A percentile compares a stretch with the other conserved stretches of the same genome.
Evolutionary conservation across 2,113 vertebrate species (phyloP).

Genomic region (Xenopus borealis): DNA sequence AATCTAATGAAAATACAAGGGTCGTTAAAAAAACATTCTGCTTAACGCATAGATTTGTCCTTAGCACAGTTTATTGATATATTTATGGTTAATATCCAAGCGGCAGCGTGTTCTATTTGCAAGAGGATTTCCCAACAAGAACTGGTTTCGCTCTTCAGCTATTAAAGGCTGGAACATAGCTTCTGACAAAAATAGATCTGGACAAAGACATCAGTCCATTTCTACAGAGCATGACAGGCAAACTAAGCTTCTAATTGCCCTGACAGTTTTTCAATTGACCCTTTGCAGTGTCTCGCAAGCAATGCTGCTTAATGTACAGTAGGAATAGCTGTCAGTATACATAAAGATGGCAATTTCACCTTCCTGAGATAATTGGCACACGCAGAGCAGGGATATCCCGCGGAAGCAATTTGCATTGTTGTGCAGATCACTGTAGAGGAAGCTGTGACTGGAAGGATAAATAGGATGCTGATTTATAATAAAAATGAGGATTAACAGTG

Average conservation of each 20-base stretch:
- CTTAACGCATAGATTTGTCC: background rate
- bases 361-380: slow-evolving; percentile 25
- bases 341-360: slow-evolving; percentile 26
- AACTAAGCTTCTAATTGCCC: slow-evolving; percentile 45
- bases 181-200: slow-evolving; percentile 31
- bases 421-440: background rate
- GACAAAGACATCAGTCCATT: slow-evolving; percentile 29
- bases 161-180: slow-evolving; percentile 25
- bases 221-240: slow-evolving; percentile 35
- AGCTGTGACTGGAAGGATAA: too few species aligned
- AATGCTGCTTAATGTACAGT: slow-evolving; percentile 42
- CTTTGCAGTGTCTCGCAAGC: slow-evolving; percentile 34
- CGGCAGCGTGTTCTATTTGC: background rate
- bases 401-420: background rate
- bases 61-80: background rate
- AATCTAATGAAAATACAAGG: background rate
- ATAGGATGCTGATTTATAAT: too few species aligned
- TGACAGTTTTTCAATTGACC: slow-evolving; percentile 46
- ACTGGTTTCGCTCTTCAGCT: background rate
- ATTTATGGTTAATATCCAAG: background rate
- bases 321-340: slow-evolving; percentile 37
- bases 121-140: background rate
- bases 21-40: background rate
- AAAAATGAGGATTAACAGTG: too few species aligned
- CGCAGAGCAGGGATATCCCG: slow-evolving; percentile 22